These are phyloP conservation scores for Volucella inanis DNA, from an alignment of 2,888 invertebrate genomes.

Conservation along the genomic window DNA sequence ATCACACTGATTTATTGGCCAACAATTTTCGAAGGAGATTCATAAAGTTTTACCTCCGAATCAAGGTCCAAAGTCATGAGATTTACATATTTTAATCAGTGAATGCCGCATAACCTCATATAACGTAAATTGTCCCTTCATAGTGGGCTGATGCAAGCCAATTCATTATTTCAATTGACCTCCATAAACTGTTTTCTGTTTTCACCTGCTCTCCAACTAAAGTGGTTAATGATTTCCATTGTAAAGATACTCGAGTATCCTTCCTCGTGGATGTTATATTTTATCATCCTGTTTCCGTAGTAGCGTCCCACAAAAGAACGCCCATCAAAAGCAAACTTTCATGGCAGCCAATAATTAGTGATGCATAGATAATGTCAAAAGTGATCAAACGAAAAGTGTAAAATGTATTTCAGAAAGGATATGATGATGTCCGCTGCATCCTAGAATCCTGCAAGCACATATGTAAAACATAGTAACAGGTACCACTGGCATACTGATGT, in stretches of 20 bases:
- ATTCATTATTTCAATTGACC: constrained; percentile 58
- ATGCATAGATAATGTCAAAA: constrained; percentile 54
- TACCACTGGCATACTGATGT: constrained; percentile 21
- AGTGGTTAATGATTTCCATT: constrained; percentile 40
- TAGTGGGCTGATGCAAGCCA: background rate
- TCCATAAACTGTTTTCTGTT: constrained; percentile 44
- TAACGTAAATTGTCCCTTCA: constrained; percentile 6
- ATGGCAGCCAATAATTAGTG: constrained; percentile 39
- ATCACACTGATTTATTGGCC: too few species aligned
- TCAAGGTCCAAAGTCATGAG: too few species aligned
- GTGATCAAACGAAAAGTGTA: constrained; percentile 43
- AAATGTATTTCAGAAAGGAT: constrained; percentile 29
- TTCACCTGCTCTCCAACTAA: constrained; percentile 61
- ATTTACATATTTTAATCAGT: too few species aligned
- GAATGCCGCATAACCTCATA: background rate
- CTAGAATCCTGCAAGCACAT: constrained; percentile 31
- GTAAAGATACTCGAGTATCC: constrained; percentile 38
- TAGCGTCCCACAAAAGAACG: background rate
- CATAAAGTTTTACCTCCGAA: too few species aligned
- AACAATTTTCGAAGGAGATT: too few species aligned
- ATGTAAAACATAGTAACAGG: constrained; percentile 23
- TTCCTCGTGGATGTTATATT: constrained; percentile 29
- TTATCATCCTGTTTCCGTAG: constrained; percentile 34
- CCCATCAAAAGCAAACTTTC: constrained; percentile 32
- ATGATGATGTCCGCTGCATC: constrained; percentile 35